A percentile compares a stretch with the other conserved stretches of the same genome.
phyloP scores from a whole-genome alignment of 1,140 invertebrate species.

The Tribolium castaneum region DNA sequence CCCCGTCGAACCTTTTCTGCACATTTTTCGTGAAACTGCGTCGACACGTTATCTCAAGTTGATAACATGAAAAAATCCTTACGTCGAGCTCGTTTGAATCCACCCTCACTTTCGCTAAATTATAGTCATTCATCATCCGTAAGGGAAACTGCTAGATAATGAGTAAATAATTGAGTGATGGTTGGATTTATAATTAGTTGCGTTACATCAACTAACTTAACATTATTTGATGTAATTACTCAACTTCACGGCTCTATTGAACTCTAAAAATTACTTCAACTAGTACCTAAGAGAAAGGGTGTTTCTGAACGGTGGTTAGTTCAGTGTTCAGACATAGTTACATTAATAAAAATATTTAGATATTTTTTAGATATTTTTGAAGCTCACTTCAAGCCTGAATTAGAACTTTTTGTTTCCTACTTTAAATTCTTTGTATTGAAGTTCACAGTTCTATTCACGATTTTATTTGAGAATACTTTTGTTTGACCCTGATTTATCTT shows the following conservation, averaged over 20 bases:
- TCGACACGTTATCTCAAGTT: slow-evolving; percentile 1
- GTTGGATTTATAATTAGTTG: slow-evolving; percentile 1
- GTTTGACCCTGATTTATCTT: too few relatives aligned
- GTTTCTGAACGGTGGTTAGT: too few relatives aligned
- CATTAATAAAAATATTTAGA: too few relatives aligned
- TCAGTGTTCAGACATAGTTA: too few relatives aligned
- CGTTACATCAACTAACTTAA: not conserved
- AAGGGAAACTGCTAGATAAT: slow-evolving; percentile 6
- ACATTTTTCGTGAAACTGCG: not conserved
- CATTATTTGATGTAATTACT: not conserved
- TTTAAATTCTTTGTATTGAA: too few relatives aligned
- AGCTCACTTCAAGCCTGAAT: too few relatives aligned
- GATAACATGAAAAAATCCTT: slow-evolving; percentile 2
- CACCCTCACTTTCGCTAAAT: slow-evolving; percentile 8
- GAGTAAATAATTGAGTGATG: slow-evolving; percentile 14
- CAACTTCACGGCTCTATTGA: not conserved
- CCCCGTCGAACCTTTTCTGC: not conserved
- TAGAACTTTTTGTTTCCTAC: too few relatives aligned
- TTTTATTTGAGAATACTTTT: too few relatives aligned
- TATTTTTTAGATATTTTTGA: too few relatives aligned
- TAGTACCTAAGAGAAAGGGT: too few relatives aligned
- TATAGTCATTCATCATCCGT: slow-evolving; percentile 11
- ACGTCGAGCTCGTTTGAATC: not conserved
- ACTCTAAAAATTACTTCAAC: too few relatives aligned
- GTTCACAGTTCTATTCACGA: too few relatives aligned